These are phyloP conservation scores for Malurus alboscapulatus DNA, from an alignment of 2,113 vertebrate species.

Conservation along the genomic window DNA sequence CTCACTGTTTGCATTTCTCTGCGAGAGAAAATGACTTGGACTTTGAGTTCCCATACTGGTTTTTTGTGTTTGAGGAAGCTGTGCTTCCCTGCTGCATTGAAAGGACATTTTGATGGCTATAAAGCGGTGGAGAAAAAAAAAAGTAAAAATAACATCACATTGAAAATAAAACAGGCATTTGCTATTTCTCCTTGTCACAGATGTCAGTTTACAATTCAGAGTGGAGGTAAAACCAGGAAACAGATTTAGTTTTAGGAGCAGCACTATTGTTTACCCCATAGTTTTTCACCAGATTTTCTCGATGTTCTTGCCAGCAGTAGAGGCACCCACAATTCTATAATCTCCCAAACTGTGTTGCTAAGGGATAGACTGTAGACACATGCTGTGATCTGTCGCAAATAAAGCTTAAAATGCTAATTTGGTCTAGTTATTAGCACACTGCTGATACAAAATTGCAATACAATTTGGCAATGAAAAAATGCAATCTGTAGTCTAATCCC, in stretches of 20 bases:
- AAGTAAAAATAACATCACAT: rapidly evolving
- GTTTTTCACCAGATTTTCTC: background rate
- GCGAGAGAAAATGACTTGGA: background rate
- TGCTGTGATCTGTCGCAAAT: background rate
- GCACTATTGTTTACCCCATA: background rate
- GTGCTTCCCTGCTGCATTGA: background rate
- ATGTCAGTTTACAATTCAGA: background rate
- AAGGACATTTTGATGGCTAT: background rate
- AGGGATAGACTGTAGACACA: background rate
- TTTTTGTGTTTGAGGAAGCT: background rate
- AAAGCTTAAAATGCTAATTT: slow-evolving; percentile 32
- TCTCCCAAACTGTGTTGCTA: background rate
- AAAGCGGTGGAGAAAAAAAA: background rate
- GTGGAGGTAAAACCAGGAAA: background rate
- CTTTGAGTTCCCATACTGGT: background rate
- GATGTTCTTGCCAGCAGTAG: background rate
- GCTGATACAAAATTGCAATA: background rate
- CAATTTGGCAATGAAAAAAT: background rate
- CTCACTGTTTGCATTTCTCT: background rate
- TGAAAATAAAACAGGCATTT: background rate
- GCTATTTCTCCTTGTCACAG: background rate
- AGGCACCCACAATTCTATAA: background rate
- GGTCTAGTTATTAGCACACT: background rate
- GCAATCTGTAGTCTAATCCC: background rate
- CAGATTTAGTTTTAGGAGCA: background rate